phyloP scores from a whole-genome alignment of 2,113 vertebrate genomes.

The Macroglossus sobrinus region DNA sequence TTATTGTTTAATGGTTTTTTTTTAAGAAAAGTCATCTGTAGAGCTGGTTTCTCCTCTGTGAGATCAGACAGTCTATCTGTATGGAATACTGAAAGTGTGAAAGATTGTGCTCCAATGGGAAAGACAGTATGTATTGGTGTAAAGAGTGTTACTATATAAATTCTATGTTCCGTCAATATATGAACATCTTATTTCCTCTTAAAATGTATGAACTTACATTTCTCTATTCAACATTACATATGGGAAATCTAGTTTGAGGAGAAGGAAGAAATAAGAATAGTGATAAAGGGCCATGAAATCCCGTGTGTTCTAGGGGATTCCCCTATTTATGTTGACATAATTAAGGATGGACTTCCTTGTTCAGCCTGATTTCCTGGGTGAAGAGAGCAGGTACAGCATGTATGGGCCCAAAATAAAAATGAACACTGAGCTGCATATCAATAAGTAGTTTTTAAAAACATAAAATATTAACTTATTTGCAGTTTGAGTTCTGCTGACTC shows the following conservation, averaged over 20 bases:
- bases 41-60: not conserved
- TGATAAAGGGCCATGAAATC: not conserved
- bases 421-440: not conserved
- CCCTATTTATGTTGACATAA: not conserved
- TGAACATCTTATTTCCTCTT: not conserved
- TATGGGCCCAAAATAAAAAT: not conserved
- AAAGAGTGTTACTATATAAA: not conserved
- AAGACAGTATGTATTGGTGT: not conserved
- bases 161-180: not conserved
- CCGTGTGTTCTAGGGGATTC: no score
- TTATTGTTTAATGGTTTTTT: not conserved
- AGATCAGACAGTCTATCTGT: not conserved
- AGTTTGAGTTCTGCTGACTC: no score
- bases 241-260: not conserved
- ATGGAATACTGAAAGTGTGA: not conserved
- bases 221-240: not conserved
- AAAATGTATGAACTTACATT: not conserved
- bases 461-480: not conserved
- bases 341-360: not conserved
- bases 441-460: not conserved
- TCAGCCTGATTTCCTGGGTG: not conserved
- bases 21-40: not conserved
- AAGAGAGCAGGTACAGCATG: not conserved
- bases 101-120: not conserved
- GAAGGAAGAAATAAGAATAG: not conserved